Base-by-base conservation (phyloP, 2,113 vertebrate species). In the Micromys minutus region DNA sequence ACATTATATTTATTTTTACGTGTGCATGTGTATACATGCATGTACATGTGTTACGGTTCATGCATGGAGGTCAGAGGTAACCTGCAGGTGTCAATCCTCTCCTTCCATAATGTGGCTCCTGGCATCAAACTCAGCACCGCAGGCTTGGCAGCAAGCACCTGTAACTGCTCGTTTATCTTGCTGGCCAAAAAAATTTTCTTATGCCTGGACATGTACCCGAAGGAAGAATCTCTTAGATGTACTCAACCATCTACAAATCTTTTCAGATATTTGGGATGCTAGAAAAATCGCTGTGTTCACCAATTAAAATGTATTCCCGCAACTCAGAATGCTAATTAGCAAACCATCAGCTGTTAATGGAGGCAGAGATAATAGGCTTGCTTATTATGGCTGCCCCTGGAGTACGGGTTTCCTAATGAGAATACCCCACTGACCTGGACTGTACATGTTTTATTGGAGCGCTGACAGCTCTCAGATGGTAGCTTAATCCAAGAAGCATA, bases 241-340 rank as follows among this genome's bases (percentile, higher is more conserved):
- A 61, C 50, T 69, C 91, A 92, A 42, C 57, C 16, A 74, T 47
- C 72, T 86, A 26, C 34, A 89, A 59, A 81, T 87, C 42, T 86
- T 95, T 91, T 81, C 52, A 91, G 71, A 39, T 91, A 71, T 71
- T 96, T 4, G 55, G 8, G 89, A 77, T 89, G 63, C 80, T 92
- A 71, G n/a, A 61, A 93, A 69, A 87, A 55, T 69, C 13, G 47
- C 24, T 2, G 2, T 88, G 52, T 86, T 91, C 90, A 63, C 83
- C 45, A 94, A 63, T 92, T 91, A 69, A 97, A 96, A 50, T 36
- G 22, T 24, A 26, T 67, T 77, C 92, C 67, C 81, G 26, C 77
- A 61, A 61, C 72, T 90, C 72, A 83, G 47, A 77, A 74, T 67
- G 50, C 67, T 91, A 83, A 93, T 89, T 91, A 81, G 72, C 71